Base-by-base conservation (phyloP, 2,888 invertebrate genomes). In the Lathronympha strigana region DNA sequence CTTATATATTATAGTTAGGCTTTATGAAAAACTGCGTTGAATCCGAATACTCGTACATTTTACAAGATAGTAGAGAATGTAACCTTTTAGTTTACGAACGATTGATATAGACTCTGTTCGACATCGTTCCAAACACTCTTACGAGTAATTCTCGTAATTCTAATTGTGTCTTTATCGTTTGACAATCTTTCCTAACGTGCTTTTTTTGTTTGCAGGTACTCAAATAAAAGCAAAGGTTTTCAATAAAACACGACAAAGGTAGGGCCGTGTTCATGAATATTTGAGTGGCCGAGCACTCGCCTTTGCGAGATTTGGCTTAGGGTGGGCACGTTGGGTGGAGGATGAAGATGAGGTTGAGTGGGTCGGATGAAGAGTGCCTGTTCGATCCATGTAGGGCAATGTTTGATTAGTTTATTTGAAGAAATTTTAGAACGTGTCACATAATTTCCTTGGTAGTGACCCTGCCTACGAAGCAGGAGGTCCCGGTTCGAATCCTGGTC, bases 201-300 rank as follows among this genome's bases (percentile, higher is more conserved):
- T 58, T 53, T 58, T 63, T 50, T 31, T 53, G 45, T 45, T 64
- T 53, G 2, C 58, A 53, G 64, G 64, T 53, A 63, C 19, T 63
- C 54, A 63, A 63, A 50, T 45, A 51, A 61, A 53, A 25, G 25
- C 28, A 15, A 36, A 36, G 23, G 15, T n/a, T 28, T 40, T 33
- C 51, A 60, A 60, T 64, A 64, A 60, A 53, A 64, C 45, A 58
- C 58, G 38, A 25, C 17, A 50, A 43, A 60, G 64, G 64, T 60
- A 64, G 25, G 40, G 50, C 45, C 40, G 57, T 25, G 45, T 53
- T 60, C 64, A 64, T 64, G 53, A 64, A 64, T 64, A 64, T 64
- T 64, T 33, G 58, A 64, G 64, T 64, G 58, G 40, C 45, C 8
- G 36, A 36, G 51, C n/a, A n/a, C n/a, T 60, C 58, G 58, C 45